Percentiles rank a stretch among this genome's conserved stretches.
phyloP scores from a whole-genome alignment of 2,113 vertebrate genomes.

The Pantherophis guttatus region DNA sequence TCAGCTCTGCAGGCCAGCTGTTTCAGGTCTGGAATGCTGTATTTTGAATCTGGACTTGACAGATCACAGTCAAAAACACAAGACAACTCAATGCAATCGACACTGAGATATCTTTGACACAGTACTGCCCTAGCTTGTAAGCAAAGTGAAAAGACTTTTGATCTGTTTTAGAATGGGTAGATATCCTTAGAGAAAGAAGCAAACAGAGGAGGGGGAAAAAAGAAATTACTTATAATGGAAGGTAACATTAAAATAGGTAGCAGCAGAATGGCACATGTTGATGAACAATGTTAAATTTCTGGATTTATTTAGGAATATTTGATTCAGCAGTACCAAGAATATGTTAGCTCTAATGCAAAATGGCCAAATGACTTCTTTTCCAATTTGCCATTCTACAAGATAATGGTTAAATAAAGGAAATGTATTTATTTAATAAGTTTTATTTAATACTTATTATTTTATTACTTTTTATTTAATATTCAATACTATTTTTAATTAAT shows the following conservation, averaged over 20 bases:
- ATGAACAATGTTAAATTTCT: not conserved
- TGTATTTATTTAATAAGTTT: not conserved
- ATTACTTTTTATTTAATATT: not conserved
- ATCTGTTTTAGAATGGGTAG: not conserved
- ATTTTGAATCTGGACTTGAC: not conserved
- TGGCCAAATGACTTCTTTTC: not conserved
- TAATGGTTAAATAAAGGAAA: not conserved
- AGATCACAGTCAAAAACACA: not conserved
- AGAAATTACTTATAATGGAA: not conserved
- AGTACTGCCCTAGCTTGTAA: not conserved
- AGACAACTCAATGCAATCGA: not conserved
- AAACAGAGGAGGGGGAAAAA: not conserved
- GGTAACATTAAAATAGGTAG: not conserved
- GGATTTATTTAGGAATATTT: not conserved
- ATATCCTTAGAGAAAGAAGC: not conserved
- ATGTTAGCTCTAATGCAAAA: not conserved
- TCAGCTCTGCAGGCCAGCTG: not conserved
- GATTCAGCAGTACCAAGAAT: not conserved
- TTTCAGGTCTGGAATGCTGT: not conserved
- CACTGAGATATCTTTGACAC: not conserved
- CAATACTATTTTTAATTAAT: not conserved
- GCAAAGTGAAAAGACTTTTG: not conserved
- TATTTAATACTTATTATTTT: not conserved
- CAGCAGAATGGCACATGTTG: not conserved
- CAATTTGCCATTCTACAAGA: not conserved